phyloP scores from a whole-genome alignment of 2,888 invertebrate species.

The Hesperia comma region DNA sequence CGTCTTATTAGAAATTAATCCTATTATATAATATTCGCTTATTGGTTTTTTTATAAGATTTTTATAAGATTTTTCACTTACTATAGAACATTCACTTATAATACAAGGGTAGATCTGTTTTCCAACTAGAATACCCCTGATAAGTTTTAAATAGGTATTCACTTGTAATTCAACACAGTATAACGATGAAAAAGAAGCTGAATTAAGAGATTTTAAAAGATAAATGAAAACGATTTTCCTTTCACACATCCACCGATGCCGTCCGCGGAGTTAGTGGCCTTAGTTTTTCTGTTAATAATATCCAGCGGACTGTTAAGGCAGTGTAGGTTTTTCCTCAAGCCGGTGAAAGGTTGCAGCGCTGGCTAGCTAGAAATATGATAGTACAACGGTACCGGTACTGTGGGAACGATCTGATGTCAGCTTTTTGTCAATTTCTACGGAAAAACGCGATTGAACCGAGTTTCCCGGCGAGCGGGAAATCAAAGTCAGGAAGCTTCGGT shows the following conservation, averaged over 20 bases:
- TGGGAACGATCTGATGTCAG: conserved; percentile 48
- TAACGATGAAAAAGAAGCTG: too few relatives aligned
- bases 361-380: conserved; percentile 74
- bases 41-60: too few relatives aligned
- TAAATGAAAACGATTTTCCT: background rate
- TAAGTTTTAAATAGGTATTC: too few relatives aligned
- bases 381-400: conserved; percentile 60
- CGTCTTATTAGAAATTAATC: too few relatives aligned
- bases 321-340: conserved; percentile 75
- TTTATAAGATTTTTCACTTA: too few relatives aligned
- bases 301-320: conserved; percentile 71
- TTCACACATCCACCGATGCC: conserved; percentile 3
- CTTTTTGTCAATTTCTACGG: conserved; percentile 53
- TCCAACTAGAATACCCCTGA: too few relatives aligned
- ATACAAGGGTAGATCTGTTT: too few relatives aligned
- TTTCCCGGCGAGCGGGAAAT: conserved; percentile 26
- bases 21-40: too few relatives aligned
- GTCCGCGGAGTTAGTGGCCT: conserved; percentile 57
- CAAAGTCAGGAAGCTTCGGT: conserved; percentile 25
- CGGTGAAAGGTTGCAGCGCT: conserved; percentile 77
- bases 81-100: too few relatives aligned
- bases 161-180: too few relatives aligned
- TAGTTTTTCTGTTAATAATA: conserved; percentile 79
- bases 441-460: conserved; percentile 44
- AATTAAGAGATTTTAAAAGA: too few relatives aligned